These are phyloP conservation scores for Salvelinus fontinalis DNA, from an alignment of 2,113 vertebrate species.

Conservation along the genomic window DNA sequence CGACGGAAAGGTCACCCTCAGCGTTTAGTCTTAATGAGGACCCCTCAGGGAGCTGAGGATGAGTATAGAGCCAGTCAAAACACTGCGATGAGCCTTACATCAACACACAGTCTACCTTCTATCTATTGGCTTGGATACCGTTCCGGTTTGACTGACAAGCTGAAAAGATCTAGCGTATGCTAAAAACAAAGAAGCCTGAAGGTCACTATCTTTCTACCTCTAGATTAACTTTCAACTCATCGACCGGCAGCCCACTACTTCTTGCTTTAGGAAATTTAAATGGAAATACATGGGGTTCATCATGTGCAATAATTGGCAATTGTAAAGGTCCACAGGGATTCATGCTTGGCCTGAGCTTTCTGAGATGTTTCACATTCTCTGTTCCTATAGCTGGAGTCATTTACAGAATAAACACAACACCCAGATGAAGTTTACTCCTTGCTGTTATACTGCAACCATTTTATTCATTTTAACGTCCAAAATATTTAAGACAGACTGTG, in stretches of 20 bases:
- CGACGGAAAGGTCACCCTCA: slow-evolving; percentile 67
- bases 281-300: no score
- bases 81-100: slow-evolving; percentile 53
- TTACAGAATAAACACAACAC: no score
- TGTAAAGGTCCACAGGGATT: no score
- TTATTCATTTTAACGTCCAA: slow-evolving; percentile 39
- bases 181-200: slow-evolving; percentile 62
- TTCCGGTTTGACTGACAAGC: slow-evolving; percentile 57
- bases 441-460: background rate
- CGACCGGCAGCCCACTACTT: slow-evolving; percentile 36
- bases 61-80: slow-evolving; percentile 19
- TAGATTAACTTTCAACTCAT: background rate
- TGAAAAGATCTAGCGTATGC: slow-evolving; percentile 46
- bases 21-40: slow-evolving; percentile 71
- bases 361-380: no score
- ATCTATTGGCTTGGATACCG: slow-evolving; percentile 8
- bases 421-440: background rate
- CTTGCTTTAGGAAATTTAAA: background rate
- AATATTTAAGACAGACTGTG: slow-evolving; percentile 70
- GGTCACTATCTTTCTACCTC: slow-evolving; percentile 61
- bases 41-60: slow-evolving; percentile 52
- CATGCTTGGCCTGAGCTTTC: no score
- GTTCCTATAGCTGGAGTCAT: no score
- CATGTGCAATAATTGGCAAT: no score
- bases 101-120: slow-evolving; percentile 34